Percentiles rank a stretch among this genome's conserved stretches.
phyloP scores from a whole-genome alignment of 2,113 vertebrate genomes.

The Macrotis lagotis region DNA sequence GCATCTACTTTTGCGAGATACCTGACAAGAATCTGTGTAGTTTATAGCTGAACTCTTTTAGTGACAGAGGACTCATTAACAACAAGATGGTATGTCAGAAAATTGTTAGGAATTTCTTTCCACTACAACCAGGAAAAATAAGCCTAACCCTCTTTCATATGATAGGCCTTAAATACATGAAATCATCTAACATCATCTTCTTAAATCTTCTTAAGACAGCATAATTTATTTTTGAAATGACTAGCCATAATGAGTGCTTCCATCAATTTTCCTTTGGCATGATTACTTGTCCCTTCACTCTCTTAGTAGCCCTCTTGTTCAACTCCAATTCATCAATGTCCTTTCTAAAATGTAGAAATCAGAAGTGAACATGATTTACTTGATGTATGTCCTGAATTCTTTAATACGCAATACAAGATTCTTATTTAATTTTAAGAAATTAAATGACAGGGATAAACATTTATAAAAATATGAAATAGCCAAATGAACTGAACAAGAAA shows the following conservation, averaged over 20 bases:
- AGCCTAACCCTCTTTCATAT: background rate
- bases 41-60: background rate
- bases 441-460: background rate
- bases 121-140: background rate
- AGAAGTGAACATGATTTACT: background rate
- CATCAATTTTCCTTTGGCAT: background rate
- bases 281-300: background rate
- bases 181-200: background rate
- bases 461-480: background rate
- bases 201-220: background rate
- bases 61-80: background rate
- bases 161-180: background rate
- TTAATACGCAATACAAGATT: background rate
- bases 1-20: background rate
- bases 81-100: background rate
- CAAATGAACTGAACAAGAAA: background rate
- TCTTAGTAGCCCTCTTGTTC: background rate
- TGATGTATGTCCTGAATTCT: background rate
- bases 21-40: background rate
- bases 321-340: background rate
- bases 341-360: background rate
- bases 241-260: background rate
- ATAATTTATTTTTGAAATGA: background rate
- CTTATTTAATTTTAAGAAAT: background rate
- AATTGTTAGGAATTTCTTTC: background rate